phyloP scores from a whole-genome alignment of 2,888 invertebrate species.

The Candidula unifasciata region DNA sequence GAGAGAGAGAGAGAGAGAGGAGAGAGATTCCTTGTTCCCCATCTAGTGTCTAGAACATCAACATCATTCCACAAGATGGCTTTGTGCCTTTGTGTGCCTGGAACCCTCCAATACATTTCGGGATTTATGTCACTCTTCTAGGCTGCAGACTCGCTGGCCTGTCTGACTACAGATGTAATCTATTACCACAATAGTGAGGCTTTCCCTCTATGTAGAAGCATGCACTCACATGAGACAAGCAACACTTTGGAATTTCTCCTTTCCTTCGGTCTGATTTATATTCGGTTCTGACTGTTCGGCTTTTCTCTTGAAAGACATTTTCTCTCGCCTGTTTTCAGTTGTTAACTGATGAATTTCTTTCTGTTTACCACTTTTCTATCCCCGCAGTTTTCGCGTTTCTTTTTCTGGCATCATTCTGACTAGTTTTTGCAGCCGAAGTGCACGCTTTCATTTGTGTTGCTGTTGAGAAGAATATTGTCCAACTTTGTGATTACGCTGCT shows the following conservation, averaged over 20 bases:
- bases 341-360: constrained; percentile 4
- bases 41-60: not conserved
- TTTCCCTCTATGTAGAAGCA: not conserved
- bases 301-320: constrained; percentile 6
- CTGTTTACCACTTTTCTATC: too few relatives aligned
- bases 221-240: not conserved
- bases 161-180: constrained; percentile 31
- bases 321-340: constrained; percentile 10
- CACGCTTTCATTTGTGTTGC: too few relatives aligned
- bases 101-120: constrained; percentile 31
- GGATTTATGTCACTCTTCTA: constrained; percentile 31
- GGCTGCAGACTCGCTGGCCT: not conserved
- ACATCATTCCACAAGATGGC: constrained; percentile 1
- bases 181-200: constrained; percentile 17
- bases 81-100: constrained; percentile 30
- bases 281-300: not conserved
- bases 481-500: too few relatives aligned
- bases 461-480: too few relatives aligned
- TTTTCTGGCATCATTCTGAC: not conserved
- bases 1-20: not conserved
- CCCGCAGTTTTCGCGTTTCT: not conserved
- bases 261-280: not conserved
- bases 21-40: too few relatives aligned
- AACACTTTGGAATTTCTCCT: too few relatives aligned
- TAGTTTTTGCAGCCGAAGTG: too few relatives aligned